Evolutionary conservation across 2,113 vertebrate genomes (phyloP).

Genomic region (Catharus bicknelli): DNA sequence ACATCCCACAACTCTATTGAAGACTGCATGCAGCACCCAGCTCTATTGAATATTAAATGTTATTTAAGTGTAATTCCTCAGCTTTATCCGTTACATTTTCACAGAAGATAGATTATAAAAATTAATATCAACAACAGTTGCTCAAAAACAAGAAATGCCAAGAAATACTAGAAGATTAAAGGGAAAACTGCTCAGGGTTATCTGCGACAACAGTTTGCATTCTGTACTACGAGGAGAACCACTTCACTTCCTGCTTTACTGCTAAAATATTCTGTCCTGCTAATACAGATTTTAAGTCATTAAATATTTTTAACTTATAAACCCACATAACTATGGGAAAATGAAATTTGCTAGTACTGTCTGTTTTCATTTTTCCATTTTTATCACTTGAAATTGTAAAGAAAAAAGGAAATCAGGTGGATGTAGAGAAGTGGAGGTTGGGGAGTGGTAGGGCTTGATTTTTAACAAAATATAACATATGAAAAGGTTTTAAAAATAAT

Average conservation of each 20-base stretch:
- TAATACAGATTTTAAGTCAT: not conserved
- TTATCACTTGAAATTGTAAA: not conserved
- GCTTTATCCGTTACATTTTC: not conserved
- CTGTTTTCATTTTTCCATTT: not conserved
- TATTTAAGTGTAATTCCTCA: not conserved
- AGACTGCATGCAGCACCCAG: not conserved
- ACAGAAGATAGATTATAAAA: not conserved
- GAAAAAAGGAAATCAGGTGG: not conserved
- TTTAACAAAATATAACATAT: not conserved
- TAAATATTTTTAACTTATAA: not conserved
- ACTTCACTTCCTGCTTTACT: not conserved
- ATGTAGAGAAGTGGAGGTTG: not conserved
- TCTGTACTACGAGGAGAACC: not conserved
- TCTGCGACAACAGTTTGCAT: not conserved
- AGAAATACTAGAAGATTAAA: not conserved
- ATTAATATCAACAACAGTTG: not conserved
- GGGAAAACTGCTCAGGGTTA: not conserved
- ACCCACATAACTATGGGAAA: not conserved
- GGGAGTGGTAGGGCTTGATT: rapidly evolving
- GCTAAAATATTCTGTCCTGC: not conserved
- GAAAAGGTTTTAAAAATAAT: not conserved
- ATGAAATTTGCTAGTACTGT: not conserved
- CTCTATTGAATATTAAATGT: not conserved
- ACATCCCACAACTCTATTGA: not conserved
- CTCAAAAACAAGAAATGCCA: not conserved